Percentiles rank a stretch among this genome's conserved stretches.
Conservation (phyloP, 2,797 vertebrate species). For the Coranthus polyacanthus region DNA sequence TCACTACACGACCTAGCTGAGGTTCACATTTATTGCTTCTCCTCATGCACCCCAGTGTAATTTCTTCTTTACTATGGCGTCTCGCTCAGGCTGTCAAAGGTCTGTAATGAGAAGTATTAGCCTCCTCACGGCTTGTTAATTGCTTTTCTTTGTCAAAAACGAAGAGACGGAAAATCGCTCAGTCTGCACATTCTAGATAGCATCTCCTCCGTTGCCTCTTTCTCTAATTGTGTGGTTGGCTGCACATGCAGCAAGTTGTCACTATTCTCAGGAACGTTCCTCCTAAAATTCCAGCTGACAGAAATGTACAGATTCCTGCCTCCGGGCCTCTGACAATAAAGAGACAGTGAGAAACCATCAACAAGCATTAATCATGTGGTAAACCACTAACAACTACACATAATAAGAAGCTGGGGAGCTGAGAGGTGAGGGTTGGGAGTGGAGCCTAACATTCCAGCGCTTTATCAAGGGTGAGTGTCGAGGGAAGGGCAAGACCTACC, state of each 20-base stretch:
- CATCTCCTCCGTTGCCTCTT: constrained; percentile 39
- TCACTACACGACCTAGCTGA: constrained; percentile 30
- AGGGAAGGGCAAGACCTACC: constrained; percentile 19
- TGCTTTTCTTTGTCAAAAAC: constrained; percentile 80
- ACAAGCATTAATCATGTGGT: constrained; percentile 61
- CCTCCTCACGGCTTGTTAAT: constrained; percentile 71
- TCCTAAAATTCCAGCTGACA: constrained; percentile 15
- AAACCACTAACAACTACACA: constrained; percentile 50
- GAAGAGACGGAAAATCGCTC: constrained; percentile 67
- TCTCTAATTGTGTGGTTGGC: constrained; percentile 34
- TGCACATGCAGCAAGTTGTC: constrained; percentile 39
- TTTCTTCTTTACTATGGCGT: constrained; percentile 59
- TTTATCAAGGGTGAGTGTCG: constrained; percentile 21
- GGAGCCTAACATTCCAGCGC: constrained; percentile 42
- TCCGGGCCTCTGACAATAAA: constrained; percentile 6
- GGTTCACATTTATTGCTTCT: constrained; percentile 49
- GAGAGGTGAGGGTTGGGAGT: constrained; percentile 39
- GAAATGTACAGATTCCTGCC: constrained; percentile 46
- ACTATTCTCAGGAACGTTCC: constrained; percentile 39
- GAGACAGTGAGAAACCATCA: constrained; percentile 36
- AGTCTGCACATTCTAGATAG: constrained; percentile 68
- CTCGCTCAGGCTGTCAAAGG: constrained; percentile 58
- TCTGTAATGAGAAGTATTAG: constrained; percentile 71
- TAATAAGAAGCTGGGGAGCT: constrained; percentile 39
- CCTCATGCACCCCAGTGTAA: constrained; percentile 42